A percentile compares a stretch with the other conserved stretches of the same genome.
Conservation (phyloP, 2,888 invertebrate genomes). For the Morinoia aosen region DNA sequence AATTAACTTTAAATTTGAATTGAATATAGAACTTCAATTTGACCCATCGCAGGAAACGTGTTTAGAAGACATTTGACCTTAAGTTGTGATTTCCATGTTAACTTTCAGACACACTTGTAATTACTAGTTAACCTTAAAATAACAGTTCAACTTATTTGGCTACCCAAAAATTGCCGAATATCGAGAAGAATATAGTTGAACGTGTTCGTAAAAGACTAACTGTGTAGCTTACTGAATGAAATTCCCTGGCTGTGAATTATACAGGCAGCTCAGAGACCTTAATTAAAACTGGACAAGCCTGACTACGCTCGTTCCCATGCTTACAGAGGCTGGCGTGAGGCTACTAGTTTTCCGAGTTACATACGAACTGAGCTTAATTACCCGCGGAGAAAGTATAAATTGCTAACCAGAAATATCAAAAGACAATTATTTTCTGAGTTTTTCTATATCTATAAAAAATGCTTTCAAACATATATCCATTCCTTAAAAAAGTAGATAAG, state of each 20-base stretch:
- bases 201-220: background rate
- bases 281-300: background rate
- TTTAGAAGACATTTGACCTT: background rate
- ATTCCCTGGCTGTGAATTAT: background rate
- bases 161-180: background rate
- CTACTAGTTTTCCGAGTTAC: background rate
- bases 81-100: background rate
- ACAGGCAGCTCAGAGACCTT: background rate
- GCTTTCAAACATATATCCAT: background rate
- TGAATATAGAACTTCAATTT: no score
- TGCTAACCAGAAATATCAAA: background rate
- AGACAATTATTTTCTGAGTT: background rate
- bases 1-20: no score
- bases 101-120: background rate
- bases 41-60: background rate
- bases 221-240: background rate
- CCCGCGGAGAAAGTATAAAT: background rate
- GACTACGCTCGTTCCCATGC: background rate
- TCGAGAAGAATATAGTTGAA: background rate
- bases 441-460: background rate
- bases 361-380: background rate
- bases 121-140: background rate
- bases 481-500: no score
- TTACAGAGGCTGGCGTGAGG: background rate
- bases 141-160: background rate